Base-by-base conservation (phyloP, 2,113 vertebrate species). In the Erpornis zantholeuca region DNA sequence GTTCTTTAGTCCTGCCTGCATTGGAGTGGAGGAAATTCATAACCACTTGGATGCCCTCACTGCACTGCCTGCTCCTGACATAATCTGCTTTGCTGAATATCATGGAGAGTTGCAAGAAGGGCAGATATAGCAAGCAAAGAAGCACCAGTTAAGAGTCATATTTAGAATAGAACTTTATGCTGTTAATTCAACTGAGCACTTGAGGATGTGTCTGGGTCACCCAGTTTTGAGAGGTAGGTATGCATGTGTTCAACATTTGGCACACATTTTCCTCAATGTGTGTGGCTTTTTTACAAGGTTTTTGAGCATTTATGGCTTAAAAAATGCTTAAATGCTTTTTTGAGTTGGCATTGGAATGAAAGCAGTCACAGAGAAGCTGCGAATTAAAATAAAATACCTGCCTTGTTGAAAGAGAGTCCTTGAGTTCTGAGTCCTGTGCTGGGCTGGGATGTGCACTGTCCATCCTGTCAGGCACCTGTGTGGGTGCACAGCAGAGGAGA, bases 171-270 rank as follows among this genome's bases (percentile, higher is more conserved):
- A 64, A 76, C 18, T 89, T 64, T 22, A 12, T 47, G 53, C 36
- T 88, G 53, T 69, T 82, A 66, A 56, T 90, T 82, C 27, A 54
- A 1, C 29, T 28, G 69, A 82, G 31, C 65, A 82, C 53, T 60
- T 56, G 65, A 35, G n/a, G 52, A 91, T 75, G 87, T 91, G 92
- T 92, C 84, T 91, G 86, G 86, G 86, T 96, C 91, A 88, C 86
- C 79, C 36, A 88, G 78, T 93, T 95, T 60, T 59, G 73, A 59
- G 36, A 87, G 25, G 21, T 18, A 56, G 45, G 20, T 61, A 44
- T 0, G 1, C 53, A 86, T 42, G 83, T 57, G 40, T 65, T 90
- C 45, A 80, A 86, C 28, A 45, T 78, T 90, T 77, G 72, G 42
- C 63, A 80, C 16, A 35, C 1, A 27, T 90, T 88, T 78, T 76